Percentiles rank a stretch among this genome's conserved stretches.
Evolutionary conservation across 30 jellyfish, hydroid and myxozoan species (phyloP).

Genomic region (Rhopilema esculentum): DNA sequence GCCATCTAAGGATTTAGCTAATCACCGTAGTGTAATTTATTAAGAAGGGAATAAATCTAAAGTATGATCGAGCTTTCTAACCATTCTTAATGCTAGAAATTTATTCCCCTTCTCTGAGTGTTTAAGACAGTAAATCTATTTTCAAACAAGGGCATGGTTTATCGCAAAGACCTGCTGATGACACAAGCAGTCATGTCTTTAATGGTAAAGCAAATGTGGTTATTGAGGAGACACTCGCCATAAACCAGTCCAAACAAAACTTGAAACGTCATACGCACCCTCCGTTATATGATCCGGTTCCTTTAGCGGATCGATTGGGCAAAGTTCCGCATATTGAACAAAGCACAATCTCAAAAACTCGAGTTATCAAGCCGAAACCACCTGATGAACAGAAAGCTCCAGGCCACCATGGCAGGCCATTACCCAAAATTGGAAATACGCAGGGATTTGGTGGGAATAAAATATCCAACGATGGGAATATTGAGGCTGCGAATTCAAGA

Average conservation of each 20-base stretch:
- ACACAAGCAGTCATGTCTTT: constrained; percentile 6
- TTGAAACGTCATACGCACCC: constrained; percentile 46
- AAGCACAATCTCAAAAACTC: not conserved
- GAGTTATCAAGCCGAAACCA: constrained; percentile 12
- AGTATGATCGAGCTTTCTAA: too few species aligned
- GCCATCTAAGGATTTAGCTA: too few species aligned
- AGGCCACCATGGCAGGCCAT: not conserved
- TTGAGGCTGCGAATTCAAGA: not conserved
- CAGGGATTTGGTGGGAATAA: not conserved
- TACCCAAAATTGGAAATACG: constrained; percentile 3
- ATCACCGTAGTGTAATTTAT: too few species aligned
- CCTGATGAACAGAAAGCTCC: constrained; percentile 44
- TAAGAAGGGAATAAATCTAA: too few species aligned
- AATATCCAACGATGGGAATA: not conserved
- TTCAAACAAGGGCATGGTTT: constrained; percentile 55
- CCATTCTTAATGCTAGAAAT: too few species aligned
- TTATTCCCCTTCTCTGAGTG: too few species aligned
- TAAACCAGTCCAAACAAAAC: constrained; percentile 10
- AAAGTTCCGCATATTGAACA: constrained; percentile 9
- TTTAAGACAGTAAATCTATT: too few species aligned
- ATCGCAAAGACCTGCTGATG: constrained; percentile 51
- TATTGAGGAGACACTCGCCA: constrained; percentile 55
- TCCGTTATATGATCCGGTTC: constrained; percentile 57
- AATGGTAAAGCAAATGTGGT: constrained; percentile 31
- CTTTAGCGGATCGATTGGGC: constrained; percentile 46